phyloP scores from a whole-genome alignment of 2,888 invertebrate species.

The Philaethria dido region DNA sequence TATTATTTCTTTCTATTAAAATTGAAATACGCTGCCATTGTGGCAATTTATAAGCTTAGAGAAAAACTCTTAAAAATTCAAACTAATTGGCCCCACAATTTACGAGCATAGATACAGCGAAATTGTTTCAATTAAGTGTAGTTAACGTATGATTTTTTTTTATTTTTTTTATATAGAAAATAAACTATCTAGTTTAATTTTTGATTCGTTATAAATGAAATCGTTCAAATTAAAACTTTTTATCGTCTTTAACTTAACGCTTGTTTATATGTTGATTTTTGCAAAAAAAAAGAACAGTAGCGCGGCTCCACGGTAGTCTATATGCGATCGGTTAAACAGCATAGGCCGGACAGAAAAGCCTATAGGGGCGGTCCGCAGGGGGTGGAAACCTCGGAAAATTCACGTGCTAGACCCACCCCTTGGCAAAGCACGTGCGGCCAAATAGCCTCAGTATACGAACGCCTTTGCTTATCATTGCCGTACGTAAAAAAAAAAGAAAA shows the following conservation, averaged over 20 bases:
- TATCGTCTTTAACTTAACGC: constrained; percentile 22
- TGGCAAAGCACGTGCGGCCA: constrained; percentile 76
- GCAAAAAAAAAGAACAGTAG: constrained; percentile 31
- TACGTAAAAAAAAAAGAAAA: constrained; percentile 67
- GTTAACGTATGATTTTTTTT: constrained; percentile 34
- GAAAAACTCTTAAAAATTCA: constrained; percentile 37
- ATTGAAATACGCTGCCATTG: constrained; percentile 31
- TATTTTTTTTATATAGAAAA: constrained; percentile 20
- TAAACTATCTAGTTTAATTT: constrained; percentile 29
- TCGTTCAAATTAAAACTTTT: constrained; percentile 24
- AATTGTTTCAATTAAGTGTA: constrained; percentile 41
- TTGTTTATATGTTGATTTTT: not conserved
- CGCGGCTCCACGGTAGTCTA: constrained; percentile 62
- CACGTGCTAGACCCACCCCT: constrained; percentile 80
- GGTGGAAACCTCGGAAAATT: constrained; percentile 84
- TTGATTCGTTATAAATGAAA: constrained; percentile 23
- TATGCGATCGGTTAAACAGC: constrained; percentile 81
- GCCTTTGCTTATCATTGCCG: constrained; percentile 78
- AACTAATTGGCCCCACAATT: constrained; percentile 40
- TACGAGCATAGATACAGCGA: constrained; percentile 39
- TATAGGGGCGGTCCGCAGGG: constrained; percentile 83
- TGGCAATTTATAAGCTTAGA: constrained; percentile 30
- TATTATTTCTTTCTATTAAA: constrained; percentile 35
- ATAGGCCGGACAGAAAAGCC: constrained; percentile 84
- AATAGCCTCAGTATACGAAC: constrained; percentile 77